These are phyloP conservation scores for Iselma pallidipennis DNA, from an alignment of 2,888 invertebrate species.

Conservation along the genomic window DNA sequence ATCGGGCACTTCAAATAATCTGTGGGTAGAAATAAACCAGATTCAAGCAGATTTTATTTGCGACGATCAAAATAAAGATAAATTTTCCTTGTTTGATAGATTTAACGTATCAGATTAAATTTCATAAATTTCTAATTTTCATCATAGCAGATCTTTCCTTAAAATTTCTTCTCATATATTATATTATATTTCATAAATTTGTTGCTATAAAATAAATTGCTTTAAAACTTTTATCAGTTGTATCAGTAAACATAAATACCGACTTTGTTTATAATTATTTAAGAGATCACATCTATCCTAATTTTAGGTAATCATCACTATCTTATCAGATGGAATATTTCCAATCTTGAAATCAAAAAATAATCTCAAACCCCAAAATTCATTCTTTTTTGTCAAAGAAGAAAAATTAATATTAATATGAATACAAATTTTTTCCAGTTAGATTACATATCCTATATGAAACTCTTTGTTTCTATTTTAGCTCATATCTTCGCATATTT, in stretches of 20 bases:
- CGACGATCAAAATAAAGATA: neutral
- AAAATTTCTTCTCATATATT: too few species aligned
- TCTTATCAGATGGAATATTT: constrained; percentile 25
- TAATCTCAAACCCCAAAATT: neutral
- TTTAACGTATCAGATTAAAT: too few species aligned
- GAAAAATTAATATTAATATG: too few species aligned
- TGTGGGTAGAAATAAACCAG: neutral
- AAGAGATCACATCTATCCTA: neutral
- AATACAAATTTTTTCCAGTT: too few species aligned
- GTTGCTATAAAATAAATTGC: neutral
- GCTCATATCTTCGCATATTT: neutral
- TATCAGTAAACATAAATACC: neutral
- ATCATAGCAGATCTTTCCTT: too few species aligned
- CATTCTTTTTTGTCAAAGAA: too few species aligned
- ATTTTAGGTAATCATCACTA: neutral
- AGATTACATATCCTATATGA: neutral
- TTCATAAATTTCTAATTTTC: too few species aligned
- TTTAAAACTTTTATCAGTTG: neutral
- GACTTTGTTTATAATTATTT: neutral
- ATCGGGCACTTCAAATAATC: neutral
- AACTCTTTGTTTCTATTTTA: neutral
- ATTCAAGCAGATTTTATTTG: neutral
- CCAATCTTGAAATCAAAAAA: constrained; percentile 3
- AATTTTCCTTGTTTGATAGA: neutral
- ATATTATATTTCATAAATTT: neutral